Evolutionary conservation across 2,113 vertebrate species (phyloP).

Genomic region (Podilymbus podiceps): DNA sequence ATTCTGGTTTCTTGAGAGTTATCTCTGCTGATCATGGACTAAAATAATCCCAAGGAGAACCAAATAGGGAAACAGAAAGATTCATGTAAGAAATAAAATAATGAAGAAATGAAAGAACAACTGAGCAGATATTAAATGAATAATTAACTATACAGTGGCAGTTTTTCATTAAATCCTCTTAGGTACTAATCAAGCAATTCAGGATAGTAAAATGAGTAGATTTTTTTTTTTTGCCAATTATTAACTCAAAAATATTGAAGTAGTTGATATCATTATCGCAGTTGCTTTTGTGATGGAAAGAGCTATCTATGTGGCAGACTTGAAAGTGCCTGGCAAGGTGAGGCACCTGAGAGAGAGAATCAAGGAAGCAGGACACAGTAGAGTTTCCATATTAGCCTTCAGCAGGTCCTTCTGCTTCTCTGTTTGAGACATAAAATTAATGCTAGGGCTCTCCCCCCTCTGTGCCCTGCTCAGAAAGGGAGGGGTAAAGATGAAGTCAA

Average conservation of each 20-base stretch:
- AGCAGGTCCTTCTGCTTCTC: neutral
- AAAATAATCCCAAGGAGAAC: neutral
- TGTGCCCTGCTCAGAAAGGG: neutral
- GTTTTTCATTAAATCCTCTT: neutral
- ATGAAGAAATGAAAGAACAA: neutral
- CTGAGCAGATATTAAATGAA: neutral
- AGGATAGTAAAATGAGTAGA: neutral
- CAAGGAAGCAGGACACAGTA: neutral
- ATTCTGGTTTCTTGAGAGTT: neutral
- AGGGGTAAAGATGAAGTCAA: neutral
- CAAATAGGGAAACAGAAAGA: neutral
- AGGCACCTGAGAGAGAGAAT: neutral
- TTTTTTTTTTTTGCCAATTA: neutral
- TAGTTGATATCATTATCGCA: neutral
- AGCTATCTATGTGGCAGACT: neutral
- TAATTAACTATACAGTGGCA: neutral
- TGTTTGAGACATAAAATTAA: neutral
- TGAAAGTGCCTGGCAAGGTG: neutral
- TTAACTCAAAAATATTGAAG: neutral
- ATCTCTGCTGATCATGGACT: neutral
- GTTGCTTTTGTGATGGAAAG: neutral
- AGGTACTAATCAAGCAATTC: neutral
- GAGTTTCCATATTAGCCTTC: neutral
- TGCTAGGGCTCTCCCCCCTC: neutral
- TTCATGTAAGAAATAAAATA: neutral